Evolutionary conservation across 2,113 vertebrate species (phyloP), one percentile per base, ranked within the genome.

Genomic region (Coregonus clupeaformis): DNA sequence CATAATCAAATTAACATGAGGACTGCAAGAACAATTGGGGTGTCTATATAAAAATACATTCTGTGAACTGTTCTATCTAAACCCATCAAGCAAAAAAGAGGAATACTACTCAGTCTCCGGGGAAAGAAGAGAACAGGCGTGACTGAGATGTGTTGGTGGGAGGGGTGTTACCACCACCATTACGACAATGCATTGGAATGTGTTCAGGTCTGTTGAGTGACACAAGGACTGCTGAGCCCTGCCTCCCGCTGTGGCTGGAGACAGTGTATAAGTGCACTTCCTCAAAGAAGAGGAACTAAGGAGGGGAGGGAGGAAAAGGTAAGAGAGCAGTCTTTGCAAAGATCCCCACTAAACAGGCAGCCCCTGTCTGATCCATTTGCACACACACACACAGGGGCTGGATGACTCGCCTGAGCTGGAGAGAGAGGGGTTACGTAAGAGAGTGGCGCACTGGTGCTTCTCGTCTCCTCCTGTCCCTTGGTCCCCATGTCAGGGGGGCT

Each of bases 171-270:
- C 36, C 9, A 9, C 20, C 20, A 74, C 62, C 75, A 83, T 80
- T 77, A 83, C 66, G 52, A 67, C 69, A 75, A 69, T 36, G 45
- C 25, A 62, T 24, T 36, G 75, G 72, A 80, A 80, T 77, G 68
- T 49, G 49, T 64, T 13, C 69, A 73, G 78, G 66, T 80, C 71
- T 45, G 32, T 63, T 62, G 30, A 57, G 68, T 68, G 69, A 52
- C 36, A 57, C 24, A 57, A 60, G 36, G 36, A 42, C 36, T 42
- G 36, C 36, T 36, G 32, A 36, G 36, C 36, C 36, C 27, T 27
- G 18, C 27, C 62, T 76, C 73, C 25, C 49, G 63, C 27, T 22
- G 57, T 22, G 63, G 29, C 42, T n/a, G 36, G 7, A 66, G 42
- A 20, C 27, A n/a, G 30, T 3, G 57, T 32, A 47, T 25, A 30